Conservation (phyloP, 1,140 invertebrate genomes). For the Lysiphlebus fabarum region DNA sequence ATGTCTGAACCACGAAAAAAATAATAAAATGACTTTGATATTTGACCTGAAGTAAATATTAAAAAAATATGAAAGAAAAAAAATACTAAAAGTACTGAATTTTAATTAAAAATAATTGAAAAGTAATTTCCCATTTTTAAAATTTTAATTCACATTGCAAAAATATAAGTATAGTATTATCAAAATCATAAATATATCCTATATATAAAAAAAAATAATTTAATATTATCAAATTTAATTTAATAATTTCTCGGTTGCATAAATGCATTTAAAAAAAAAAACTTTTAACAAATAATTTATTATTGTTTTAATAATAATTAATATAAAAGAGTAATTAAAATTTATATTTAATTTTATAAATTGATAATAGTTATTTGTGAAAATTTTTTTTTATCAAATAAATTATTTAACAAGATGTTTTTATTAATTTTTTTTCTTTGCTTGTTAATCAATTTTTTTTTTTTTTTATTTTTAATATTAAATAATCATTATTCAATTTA, state of each 20-base stretch:
- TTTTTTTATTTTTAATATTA: background rate
- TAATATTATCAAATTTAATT: background rate
- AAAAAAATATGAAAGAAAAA: conserved; percentile 3
- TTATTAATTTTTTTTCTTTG: background rate
- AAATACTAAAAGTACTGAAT: background rate
- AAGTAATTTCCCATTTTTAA: background rate
- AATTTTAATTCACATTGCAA: conserved; percentile 2
- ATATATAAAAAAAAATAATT: background rate
- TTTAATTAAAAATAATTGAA: conserved; percentile 6
- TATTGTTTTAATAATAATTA: too few species aligned
- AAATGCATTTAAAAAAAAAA: background rate
- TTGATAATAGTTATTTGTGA: too few species aligned
- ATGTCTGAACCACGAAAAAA: too few species aligned
- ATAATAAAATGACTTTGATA: too few species aligned
- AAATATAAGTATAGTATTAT: conserved; percentile 1
- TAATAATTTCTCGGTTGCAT: conserved; percentile 14
- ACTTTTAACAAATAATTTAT: too few species aligned
- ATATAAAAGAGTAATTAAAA: too few species aligned
- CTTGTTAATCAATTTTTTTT: background rate
- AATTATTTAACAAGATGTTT: too few species aligned
- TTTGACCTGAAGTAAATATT: too few species aligned
- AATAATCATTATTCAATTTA: conserved; percentile 22
- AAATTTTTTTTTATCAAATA: too few species aligned
- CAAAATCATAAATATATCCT: background rate
- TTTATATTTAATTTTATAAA: too few species aligned